Percentiles rank a stretch among this genome's conserved stretches.
These are phyloP conservation scores for Chrosomus eos DNA, from an alignment of 2,797 vertebrate genomes.

Conservation along the genomic window DNA sequence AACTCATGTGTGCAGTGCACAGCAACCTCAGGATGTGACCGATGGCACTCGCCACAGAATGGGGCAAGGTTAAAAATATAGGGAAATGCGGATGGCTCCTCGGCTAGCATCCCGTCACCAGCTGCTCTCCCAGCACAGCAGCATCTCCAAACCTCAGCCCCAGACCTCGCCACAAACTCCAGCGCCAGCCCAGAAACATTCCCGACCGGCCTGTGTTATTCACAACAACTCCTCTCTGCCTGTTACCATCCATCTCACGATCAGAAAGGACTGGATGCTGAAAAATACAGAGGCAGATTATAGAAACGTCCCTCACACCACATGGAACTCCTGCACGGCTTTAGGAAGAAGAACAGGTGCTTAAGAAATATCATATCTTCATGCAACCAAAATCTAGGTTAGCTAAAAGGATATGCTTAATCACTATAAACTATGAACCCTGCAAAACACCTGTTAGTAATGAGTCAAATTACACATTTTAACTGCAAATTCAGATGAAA, in stretches of 20 bases:
- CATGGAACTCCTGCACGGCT: not conserved
- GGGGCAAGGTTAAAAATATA: slow-evolving; percentile 53
- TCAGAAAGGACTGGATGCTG: not conserved
- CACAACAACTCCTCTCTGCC: not conserved
- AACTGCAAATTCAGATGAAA: not conserved
- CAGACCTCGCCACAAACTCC: slow-evolving; percentile 35
- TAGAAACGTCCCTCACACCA: not conserved
- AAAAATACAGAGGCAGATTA: not conserved
- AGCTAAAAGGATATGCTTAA: not conserved
- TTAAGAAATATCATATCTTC: not conserved
- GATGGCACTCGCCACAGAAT: slow-evolving; percentile 24
- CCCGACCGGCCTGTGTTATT: not conserved
- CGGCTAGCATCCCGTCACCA: slow-evolving; percentile 20
- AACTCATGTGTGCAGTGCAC: slow-evolving; percentile 18
- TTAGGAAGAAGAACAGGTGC: not conserved
- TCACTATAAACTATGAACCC: not conserved
- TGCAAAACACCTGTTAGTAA: not conserved
- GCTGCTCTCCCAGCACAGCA: slow-evolving; percentile 18
- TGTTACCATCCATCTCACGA: not conserved
- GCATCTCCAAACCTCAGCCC: slow-evolving; percentile 39
- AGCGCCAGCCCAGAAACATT: not conserved
- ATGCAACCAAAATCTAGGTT: not conserved
- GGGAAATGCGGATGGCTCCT: slow-evolving; percentile 28
- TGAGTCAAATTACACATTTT: not conserved
- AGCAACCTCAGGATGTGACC: slow-evolving; percentile 26